Percentiles rank a stretch among this genome's conserved stretches.
These are phyloP conservation scores for Hycleus phaleratus DNA, from an alignment of 1,140 invertebrate genomes.

Conservation along the genomic window DNA sequence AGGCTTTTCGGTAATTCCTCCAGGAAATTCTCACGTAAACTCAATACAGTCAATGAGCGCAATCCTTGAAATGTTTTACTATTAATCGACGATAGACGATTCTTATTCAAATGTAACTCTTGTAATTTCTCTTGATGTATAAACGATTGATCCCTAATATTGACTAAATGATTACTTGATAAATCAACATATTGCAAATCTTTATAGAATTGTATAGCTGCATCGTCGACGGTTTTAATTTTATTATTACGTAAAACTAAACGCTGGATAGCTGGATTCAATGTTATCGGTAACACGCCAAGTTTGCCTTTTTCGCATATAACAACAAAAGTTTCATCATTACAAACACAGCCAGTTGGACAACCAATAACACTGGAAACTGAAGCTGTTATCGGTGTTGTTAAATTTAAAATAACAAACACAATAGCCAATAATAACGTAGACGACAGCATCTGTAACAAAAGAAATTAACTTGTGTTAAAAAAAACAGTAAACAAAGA, in stretches of 20 bases:
- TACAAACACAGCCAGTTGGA: slow-evolving; percentile 72
- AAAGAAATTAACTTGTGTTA: slow-evolving; percentile 4
- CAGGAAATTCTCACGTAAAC: slow-evolving; percentile 73
- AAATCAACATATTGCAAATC: slow-evolving; percentile 77
- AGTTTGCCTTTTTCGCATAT: slow-evolving; percentile 75
- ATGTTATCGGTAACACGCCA: slow-evolving; percentile 81
- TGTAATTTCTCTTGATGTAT: slow-evolving; percentile 69
- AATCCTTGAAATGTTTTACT: slow-evolving; percentile 75
- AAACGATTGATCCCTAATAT: slow-evolving; percentile 69
- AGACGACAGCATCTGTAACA: slow-evolving; percentile 38
- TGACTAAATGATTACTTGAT: slow-evolving; percentile 74
- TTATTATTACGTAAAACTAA: slow-evolving; percentile 76
- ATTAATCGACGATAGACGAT: slow-evolving; percentile 71
- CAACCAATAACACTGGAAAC: slow-evolving; percentile 45
- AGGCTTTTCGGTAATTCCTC: slow-evolving; percentile 66
- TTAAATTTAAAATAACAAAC: too few relatives aligned
- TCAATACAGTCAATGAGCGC: slow-evolving; percentile 66
- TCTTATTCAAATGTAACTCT: slow-evolving; percentile 75
- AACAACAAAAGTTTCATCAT: slow-evolving; percentile 82
- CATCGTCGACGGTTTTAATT: slow-evolving; percentile 73
- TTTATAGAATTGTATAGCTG: slow-evolving; percentile 78
- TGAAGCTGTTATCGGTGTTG: slow-evolving; percentile 25
- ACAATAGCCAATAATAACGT: slow-evolving; percentile 33
- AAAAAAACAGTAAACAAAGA: too few relatives aligned
- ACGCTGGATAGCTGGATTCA: slow-evolving; percentile 81